Evolutionary conservation across 2,113 vertebrate species (phyloP).

Genomic region (Rousettus leschenaultii): DNA sequence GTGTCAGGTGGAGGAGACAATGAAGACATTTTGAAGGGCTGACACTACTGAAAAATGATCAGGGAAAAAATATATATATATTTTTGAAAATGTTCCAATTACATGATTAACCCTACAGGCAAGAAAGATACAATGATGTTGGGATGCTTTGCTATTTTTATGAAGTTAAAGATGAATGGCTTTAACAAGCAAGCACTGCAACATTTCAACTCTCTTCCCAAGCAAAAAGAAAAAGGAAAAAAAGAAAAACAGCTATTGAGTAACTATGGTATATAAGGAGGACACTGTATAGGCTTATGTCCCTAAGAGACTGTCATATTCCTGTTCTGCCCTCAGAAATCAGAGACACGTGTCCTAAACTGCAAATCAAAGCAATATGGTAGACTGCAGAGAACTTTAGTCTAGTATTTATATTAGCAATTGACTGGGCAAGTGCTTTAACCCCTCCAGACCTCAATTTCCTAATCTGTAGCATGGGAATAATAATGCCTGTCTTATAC

Average conservation of each 20-base stretch:
- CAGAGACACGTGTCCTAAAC: not conserved
- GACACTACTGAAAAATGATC: constrained; percentile 60
- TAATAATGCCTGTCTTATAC: not conserved
- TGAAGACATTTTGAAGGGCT: constrained; percentile 48
- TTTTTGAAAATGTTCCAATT: not conserved
- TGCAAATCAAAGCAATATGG: not conserved
- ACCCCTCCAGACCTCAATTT: not conserved
- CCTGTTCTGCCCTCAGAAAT: not conserved
- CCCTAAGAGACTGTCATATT: not conserved
- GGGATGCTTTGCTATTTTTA: constrained; percentile 59
- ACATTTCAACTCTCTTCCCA: not conserved
- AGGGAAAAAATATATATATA: no score
- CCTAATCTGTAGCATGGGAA: not conserved
- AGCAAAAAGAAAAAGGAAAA: not conserved
- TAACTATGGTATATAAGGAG: not conserved
- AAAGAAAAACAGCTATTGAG: not conserved
- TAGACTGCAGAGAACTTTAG: not conserved
- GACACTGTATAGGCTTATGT: not conserved
- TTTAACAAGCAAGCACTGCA: not conserved
- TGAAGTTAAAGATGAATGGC: constrained; percentile 55
- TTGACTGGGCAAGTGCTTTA: not conserved
- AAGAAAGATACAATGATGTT: constrained; percentile 55
- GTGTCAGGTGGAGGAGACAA: constrained; percentile 48
- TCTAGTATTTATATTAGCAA: not conserved
- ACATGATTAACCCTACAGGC: constrained; percentile 54